Percentiles rank a stretch among this genome's conserved stretches.
Conservation (phyloP, 1,140 invertebrate species). For the Gryllus bimaculatus region DNA sequence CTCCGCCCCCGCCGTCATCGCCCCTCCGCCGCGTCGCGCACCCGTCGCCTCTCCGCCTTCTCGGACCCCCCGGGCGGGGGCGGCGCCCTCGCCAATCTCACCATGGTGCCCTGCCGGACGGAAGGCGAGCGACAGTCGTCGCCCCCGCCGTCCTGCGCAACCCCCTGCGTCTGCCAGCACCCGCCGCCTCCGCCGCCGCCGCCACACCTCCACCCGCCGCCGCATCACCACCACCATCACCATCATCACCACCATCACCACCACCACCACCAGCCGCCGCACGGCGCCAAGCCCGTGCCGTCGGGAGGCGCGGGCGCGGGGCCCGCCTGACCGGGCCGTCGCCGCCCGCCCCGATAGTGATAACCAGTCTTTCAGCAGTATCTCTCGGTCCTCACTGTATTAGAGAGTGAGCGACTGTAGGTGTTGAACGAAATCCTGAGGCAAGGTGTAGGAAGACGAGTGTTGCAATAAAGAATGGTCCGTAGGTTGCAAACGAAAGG, state of each 20-base stretch:
- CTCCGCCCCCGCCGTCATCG: constrained; percentile 11
- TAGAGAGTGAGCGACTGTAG: not conserved
- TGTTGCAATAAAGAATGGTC: not conserved
- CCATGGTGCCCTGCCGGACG: constrained; percentile 13
- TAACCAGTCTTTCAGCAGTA: not conserved
- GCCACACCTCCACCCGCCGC: constrained; percentile 55
- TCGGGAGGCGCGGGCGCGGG: not conserved
- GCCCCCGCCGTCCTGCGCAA: not conserved
- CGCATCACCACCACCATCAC: not conserved
- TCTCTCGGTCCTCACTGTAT: not conserved
- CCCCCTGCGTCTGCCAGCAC: constrained; percentile 6
- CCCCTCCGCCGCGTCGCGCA: not conserved
- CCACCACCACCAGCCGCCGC: not conserved
- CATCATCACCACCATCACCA: not conserved
- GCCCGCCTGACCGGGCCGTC: not conserved
- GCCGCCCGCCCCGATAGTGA: not conserved
- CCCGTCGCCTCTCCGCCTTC: constrained; percentile 15
- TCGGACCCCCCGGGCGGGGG: not conserved
- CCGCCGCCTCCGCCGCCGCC: constrained; percentile 51
- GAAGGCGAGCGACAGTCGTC: not conserved
- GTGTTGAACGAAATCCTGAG: not conserved
- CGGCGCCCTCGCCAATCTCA: constrained; percentile 11
- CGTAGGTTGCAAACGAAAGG: not conserved
- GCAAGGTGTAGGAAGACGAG: not conserved
- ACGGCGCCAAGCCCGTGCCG: not conserved